Base-by-base conservation (phyloP, 2,113 vertebrate genomes). In the Rutilus rutilus region DNA sequence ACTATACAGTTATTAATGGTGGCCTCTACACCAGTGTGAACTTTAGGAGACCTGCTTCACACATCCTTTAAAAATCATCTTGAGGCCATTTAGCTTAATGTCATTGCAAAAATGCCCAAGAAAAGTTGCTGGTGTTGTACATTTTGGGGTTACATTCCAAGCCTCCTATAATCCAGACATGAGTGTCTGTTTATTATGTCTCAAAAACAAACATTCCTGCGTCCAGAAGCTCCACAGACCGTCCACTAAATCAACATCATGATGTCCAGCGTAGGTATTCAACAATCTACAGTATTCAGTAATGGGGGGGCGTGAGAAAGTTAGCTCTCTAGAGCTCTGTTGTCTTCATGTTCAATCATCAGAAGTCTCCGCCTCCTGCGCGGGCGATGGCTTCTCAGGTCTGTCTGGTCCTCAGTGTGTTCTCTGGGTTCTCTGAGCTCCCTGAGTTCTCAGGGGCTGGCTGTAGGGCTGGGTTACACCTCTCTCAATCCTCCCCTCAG, bases 361-460 rank as follows among this genome's bases (percentile, higher is more conserved):
- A 74, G 54, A 85, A 83, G 10, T 33, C 87, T 75, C 87, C 88
- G 19, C 91, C 90, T 86, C 82, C 87, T 19, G 57, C 81, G 73
- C 6, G 30, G 75, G 42, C 33, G 69, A 69, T 81, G 84, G 80
- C 64, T 81, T 85, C 83, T 87, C 78, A 59, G 78, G 69, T 87
- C 91, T 83, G 39, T 83, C 83, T 2, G 33, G 84, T 89, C 73
- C 71, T 73, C 23, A 71, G 67, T 88, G 82, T 85, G 78, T 85
- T 10, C 42, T 9, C 7, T 39, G 84, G 88, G 75, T 47, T 83
- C 69, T 85, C 59, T 86, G 83, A 84, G 84, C 84, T 83, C 65
- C 82, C 64, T 85, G 83, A 84, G 84, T 82, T 90, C 90, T 93
- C 86, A 90, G 76, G 90, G 87, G 67, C 91, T 82, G 92, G 80